Evolutionary conservation across 2,888 invertebrate species (phyloP), one percentile per base, ranked within the genome.

Genomic region (Lysandra bellargus): DNA sequence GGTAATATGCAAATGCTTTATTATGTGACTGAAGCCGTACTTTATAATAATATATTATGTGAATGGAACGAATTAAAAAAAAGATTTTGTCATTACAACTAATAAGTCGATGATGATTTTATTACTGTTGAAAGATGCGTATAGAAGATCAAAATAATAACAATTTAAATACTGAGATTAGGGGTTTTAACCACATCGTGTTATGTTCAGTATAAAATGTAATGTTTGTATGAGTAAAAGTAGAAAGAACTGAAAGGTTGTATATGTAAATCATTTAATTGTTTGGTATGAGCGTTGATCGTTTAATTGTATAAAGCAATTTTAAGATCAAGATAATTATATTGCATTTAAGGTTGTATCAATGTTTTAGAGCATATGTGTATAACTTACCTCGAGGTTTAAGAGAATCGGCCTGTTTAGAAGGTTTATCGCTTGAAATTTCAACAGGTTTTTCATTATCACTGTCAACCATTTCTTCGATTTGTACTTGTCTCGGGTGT

Each of bases 371-470:
- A 44, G 0, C 23, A 23, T 44, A n/a, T 74, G 12, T 75, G 75
- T 74, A 40, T 14, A 9, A 44, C 74, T 40, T 44, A 74, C 74
- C 74, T 9, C 1, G 33, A 14, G 69, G 69, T 37, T 33, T 17
- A 69, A 69, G 30, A 69, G 33, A 33, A 37, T 69, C 14, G 17
- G n/a, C 6, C n/a, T 83, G 80, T 0, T 78, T 82, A 44, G n/a
- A 40, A 4, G 84, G 82, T 79, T 83, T 60, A 83, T 83, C 30
- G 7, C 44, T 74, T 6, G n/a, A 40, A 40, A 5, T 33, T n/a
- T 76, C 14, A 14, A 33, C 37, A 5, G 9, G 33, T 9, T 37
- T 49, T 14, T 76, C 57, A 30, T 76, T 14, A 53, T 76, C 76
- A 57, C 76, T 76, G 17, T 76, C 76, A 53, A 76, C 12, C 84